Base-by-base conservation (phyloP, 2,888 invertebrate species). In the Chymomyza fuscimana region DNA sequence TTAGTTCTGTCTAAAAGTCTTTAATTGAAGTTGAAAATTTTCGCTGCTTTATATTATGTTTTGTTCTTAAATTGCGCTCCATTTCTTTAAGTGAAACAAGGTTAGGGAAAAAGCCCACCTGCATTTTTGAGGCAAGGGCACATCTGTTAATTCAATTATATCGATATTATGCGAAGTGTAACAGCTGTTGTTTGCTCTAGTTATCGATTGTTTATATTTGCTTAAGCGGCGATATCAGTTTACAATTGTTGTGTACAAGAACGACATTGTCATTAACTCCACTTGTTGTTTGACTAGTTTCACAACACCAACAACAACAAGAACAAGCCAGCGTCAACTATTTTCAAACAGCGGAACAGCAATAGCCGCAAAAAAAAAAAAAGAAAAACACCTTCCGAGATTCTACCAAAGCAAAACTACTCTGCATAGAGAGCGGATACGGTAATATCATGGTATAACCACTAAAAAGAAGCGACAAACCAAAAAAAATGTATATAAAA, bases 401-500 rank as follows among this genome's bases (percentile, higher is more conserved):
- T 6, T 5, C n/a, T 16, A 51, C n/a, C 51, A 51, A 16, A 51
- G 16, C 51, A 7, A 51, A 51, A 51, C 40, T 12, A 46, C 12
- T 46, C 12, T 12, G 40, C 12, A 46, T 12, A 46, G 40, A 40
- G 40, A 46, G 40, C 40, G 22, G 54, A 54, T 19, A 54, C 22
- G 54, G 15, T n/a, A 22, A 19, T 54, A 4, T 54, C 22, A n/a
- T n/a, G 52, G 16, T 19, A 52, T 16, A 64, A 69, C 63, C 65
- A 50, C 46, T 52, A 67, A 15, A 50, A 62, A 70, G 63, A 64
- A 76, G 67, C 67, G 67, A 63, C 76, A 73, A 64, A 67, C 69
- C 1, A 63, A 56, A 69, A 76, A 73, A 72, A 81, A 78, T 19
- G 1, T 19, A 19, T 19, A 19, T 19, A 73, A 78, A 66, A 65